These are phyloP conservation scores for Engystomops pustulosus DNA, from an alignment of 2,113 vertebrate species.

Conservation along the genomic window DNA sequence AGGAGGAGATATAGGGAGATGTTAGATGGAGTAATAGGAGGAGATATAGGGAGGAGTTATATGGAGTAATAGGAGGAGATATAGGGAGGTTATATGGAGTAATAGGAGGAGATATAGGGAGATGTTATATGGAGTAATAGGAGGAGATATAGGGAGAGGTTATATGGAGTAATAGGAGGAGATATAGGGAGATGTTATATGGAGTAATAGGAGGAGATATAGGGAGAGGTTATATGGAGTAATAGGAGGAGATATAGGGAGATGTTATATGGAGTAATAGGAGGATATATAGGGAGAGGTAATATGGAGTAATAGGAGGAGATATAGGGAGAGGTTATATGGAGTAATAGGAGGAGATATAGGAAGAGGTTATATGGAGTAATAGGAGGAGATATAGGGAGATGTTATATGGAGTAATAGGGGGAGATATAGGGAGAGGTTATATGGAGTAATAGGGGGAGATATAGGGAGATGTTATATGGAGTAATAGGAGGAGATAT, in stretches of 20 bases:
- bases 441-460: no score
- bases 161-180: no score
- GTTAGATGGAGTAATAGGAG: neutral
- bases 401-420: no score
- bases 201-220: no score
- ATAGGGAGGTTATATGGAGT: neutral
- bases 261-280: no score
- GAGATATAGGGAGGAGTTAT: neutral
- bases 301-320: constrained; percentile 13
- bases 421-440: no score
- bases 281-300: no score
- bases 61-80: neutral
- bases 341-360: constrained; percentile 12
- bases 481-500: no score
- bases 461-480: no score
- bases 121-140: neutral
- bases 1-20: neutral
- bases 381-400: neutral
- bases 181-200: no score
- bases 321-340: neutral
- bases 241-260: neutral
- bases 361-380: neutral
- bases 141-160: no score
- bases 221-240: neutral
- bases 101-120: neutral